Base-by-base conservation (phyloP, 2,113 vertebrate genomes). In the Periophthalmus modestus region DNA sequence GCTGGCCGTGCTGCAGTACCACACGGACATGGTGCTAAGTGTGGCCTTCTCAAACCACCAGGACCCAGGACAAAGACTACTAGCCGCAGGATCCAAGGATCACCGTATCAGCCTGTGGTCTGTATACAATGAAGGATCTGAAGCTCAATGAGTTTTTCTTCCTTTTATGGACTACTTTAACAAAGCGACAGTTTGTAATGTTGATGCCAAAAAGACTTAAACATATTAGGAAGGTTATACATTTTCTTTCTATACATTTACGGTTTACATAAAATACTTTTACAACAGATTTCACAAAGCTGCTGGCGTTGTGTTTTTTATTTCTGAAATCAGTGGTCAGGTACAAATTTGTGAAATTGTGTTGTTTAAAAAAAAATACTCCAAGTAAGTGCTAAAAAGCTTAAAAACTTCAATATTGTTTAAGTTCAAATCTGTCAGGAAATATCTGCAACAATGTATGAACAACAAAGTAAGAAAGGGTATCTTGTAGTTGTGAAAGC, bases 81-180 rank as follows among this genome's bases (percentile, higher is more conserved):
- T 99, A 85, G 97, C 97, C 9, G 95, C 96, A 0, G 97, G 96
- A 61, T 97, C 98, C 23, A 95, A 92, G 69, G 98, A 99, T 87
- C 95, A 95, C 75, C 94, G 96, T 78, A 95, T 99, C 86, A 98
- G 95, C 66, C 18, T 98, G 81, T 99, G 98, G 98, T 96, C 96
- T 0, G 89, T 99, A 80, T 99, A 96, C 81, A 92, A 89, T 0
- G 36, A 93, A 55, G 83, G 75, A 69, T 10, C 63, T 7, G 68
- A 83, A 66, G 85, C 61, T 1, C 28, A 72, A 72, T 87, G 78
- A 90, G 50, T n/a, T 33, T 33, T 28, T 18, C 36, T 80, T 54
- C 50, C 69, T 54, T 46, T 24, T 39, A 18, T n/a, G 7, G 1
- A 39, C 34, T 39, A 28, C 24, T 13, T 15, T 28, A 15, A n/a